Evolutionary conservation across 2,888 invertebrate genomes (phyloP).

Genomic region (Leptura quadrifasciata): DNA sequence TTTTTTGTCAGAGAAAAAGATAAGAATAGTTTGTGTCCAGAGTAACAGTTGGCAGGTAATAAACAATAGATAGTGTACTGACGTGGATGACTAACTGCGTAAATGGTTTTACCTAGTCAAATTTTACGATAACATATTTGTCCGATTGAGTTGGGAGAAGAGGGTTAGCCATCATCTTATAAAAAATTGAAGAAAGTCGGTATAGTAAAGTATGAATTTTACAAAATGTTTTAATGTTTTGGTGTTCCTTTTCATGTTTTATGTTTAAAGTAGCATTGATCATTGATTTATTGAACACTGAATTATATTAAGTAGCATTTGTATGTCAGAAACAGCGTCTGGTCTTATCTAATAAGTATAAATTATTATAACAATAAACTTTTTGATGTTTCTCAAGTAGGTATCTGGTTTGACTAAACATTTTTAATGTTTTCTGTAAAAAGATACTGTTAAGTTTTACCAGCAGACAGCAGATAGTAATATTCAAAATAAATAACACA

Average conservation of each 20-base stretch:
- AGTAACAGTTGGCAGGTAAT: conserved; percentile 22
- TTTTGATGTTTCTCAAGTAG: no score
- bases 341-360: no score
- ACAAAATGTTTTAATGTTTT: no score
- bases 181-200: no score
- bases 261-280: no score
- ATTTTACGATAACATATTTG: neutral
- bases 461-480: neutral
- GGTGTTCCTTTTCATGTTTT: no score
- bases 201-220: no score
- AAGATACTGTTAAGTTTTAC: neutral
- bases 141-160: neutral
- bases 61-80: conserved; percentile 23
- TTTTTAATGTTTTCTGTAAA: neutral
- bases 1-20: conserved; percentile 1
- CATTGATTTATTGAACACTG: no score
- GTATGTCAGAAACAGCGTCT: no score
- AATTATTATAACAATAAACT: no score
- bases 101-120: conserved; percentile 30
- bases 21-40: conserved; percentile 6
- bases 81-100: neutral
- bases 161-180: neutral
- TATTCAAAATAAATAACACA: conserved; percentile 18
- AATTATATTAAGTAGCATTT: no score
- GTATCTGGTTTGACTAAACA: neutral